phyloP scores from a whole-genome alignment of 1,140 invertebrate species.

The Zaprionus camerounensis region DNA sequence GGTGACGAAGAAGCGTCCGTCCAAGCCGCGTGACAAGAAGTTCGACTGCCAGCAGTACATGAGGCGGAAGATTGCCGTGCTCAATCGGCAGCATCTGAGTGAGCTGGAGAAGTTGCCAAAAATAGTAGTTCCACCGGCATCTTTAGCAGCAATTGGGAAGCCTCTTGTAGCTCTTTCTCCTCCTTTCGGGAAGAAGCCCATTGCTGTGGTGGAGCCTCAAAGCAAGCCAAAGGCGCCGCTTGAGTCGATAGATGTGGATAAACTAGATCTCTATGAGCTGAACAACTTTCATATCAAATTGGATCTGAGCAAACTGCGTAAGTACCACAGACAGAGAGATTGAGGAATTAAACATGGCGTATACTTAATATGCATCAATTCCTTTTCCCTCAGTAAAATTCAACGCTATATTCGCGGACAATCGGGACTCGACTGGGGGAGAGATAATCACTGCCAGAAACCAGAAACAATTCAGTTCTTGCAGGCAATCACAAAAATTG shows the following conservation, averaged over 20 bases:
- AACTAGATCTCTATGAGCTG: conserved; percentile 36
- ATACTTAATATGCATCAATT: conserved; percentile 1
- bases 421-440: neutral
- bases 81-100: neutral
- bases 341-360: neutral
- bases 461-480: conserved; percentile 30
- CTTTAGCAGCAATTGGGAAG: neutral
- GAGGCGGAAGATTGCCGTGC: conserved; percentile 24
- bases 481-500: conserved; percentile 47
- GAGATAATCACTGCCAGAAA: conserved; percentile 20
- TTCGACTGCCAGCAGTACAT: conserved; percentile 39
- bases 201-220: neutral
- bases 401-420: conserved; percentile 13
- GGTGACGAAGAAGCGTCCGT: neutral
- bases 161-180: neutral
- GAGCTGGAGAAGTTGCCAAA: neutral
- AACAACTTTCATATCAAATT: conserved; percentile 44
- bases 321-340: conserved; percentile 19
- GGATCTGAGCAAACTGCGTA: conserved; percentile 37
- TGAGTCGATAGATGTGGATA: neutral
- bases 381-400: conserved; percentile 17
- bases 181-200: neutral
- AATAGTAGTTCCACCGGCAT: neutral
- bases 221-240: neutral
- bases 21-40: conserved; percentile 19